These are phyloP conservation scores for Aphelinus certus DNA, from an alignment of 1,140 invertebrate genomes.

Conservation along the genomic window DNA sequence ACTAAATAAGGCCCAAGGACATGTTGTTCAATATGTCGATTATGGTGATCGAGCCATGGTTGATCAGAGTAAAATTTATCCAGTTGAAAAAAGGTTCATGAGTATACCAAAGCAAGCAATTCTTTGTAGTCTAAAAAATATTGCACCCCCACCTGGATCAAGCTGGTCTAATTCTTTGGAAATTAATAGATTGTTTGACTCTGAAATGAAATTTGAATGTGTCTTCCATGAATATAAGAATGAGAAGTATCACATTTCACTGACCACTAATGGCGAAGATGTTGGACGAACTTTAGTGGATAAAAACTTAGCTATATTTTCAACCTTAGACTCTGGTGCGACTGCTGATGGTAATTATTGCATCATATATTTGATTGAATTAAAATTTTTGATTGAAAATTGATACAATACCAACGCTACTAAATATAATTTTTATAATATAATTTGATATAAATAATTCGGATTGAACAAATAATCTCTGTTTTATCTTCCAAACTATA, in stretches of 20 bases:
- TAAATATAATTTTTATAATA: neutral
- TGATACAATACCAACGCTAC: no score
- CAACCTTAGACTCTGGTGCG: conserved; percentile 15
- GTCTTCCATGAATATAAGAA: conserved; percentile 64
- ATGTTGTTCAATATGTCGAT: conserved; percentile 76
- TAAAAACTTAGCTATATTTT: conserved; percentile 58
- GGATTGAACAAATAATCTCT: neutral
- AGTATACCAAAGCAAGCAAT: conserved; percentile 76
- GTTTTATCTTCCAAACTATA: neutral
- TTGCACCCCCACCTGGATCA: conserved; percentile 63
- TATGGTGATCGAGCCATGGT: conserved; percentile 77
- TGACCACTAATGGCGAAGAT: conserved; percentile 63
- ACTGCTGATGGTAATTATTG: conserved; percentile 41
- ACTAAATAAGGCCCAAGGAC: conserved; percentile 66
- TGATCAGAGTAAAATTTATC: conserved; percentile 71
- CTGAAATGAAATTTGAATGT: conserved; percentile 66
- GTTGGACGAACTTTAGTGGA: conserved; percentile 59
- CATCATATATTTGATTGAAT: neutral
- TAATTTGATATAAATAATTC: neutral
- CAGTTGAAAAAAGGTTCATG: conserved; percentile 73
- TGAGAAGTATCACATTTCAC: conserved; percentile 66
- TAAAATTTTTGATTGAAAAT: conserved; percentile 12
- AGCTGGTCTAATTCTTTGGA: conserved; percentile 66
- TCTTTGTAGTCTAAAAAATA: conserved; percentile 70
- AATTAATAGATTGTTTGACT: conserved; percentile 69